phyloP scores from a whole-genome alignment of 2,797 vertebrate species.

The Somateria mollissima region DNA sequence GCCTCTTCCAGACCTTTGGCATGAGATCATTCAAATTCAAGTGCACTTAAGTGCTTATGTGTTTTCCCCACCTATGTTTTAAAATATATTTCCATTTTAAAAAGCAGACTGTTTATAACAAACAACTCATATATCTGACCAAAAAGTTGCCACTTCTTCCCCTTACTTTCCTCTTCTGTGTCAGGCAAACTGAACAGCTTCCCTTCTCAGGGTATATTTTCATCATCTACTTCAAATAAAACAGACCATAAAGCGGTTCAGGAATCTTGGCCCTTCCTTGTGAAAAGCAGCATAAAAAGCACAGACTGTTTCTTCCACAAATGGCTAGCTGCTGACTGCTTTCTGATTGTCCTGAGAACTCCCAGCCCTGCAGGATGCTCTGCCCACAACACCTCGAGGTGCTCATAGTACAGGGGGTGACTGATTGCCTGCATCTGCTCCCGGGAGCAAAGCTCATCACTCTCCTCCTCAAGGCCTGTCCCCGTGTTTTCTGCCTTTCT shows the following conservation, averaged over 20 bases:
- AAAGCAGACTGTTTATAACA: constrained; percentile 18
- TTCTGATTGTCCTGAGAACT: neutral
- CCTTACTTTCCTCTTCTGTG: neutral
- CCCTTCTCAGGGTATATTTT: neutral
- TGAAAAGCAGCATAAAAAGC: neutral
- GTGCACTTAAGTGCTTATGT: constrained; percentile 13
- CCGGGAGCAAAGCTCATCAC: neutral
- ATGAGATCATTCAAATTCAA: constrained; percentile 49
- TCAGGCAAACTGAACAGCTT: neutral
- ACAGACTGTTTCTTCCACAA: neutral
- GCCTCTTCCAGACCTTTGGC: constrained; percentile 28
- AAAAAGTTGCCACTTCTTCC: neutral
- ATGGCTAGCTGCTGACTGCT: neutral
- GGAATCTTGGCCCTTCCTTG: neutral
- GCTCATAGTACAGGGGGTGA: neutral
- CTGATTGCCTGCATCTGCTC: neutral
- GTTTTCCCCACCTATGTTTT: constrained; percentile 43
- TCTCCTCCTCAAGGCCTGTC: neutral
- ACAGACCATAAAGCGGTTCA: constrained; percentile 20
- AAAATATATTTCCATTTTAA: constrained; percentile 52
- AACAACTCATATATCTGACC: neutral
- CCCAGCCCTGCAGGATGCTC: neutral
- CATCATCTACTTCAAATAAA: constrained; percentile 17
- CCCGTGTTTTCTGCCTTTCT: neutral
- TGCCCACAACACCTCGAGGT: neutral